phyloP scores from a whole-genome alignment of 2,113 vertebrate species.

The Chionomys nivalis region DNA sequence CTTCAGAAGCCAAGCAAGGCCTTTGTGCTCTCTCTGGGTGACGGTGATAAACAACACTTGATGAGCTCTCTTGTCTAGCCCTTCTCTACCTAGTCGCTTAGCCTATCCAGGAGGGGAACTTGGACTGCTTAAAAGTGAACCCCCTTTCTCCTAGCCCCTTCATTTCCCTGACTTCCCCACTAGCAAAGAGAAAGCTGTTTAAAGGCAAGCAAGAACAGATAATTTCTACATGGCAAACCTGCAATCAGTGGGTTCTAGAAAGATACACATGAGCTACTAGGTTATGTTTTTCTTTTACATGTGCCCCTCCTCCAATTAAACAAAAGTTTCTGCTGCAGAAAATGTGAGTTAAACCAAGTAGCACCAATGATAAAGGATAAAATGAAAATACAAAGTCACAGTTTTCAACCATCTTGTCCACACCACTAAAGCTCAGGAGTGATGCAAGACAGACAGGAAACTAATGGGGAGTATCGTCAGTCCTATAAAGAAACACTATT shows the following conservation, averaged over 20 bases:
- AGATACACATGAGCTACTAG: neutral
- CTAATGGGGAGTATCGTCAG: conserved; percentile 2
- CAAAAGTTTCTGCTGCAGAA: conserved; percentile 5
- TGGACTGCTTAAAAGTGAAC: neutral
- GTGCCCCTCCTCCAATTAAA: neutral
- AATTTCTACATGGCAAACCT: conserved; percentile 29
- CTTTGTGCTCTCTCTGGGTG: neutral
- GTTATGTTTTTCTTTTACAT: neutral
- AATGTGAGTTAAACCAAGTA: neutral
- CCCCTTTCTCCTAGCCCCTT: neutral
- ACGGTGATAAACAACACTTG: neutral
- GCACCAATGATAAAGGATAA: neutral
- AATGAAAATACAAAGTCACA: neutral
- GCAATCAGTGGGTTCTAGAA: neutral
- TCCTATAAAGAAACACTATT: conserved; percentile 26
- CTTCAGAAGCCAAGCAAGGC: neutral
- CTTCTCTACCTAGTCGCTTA: neutral
- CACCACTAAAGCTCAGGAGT: conserved; percentile 6
- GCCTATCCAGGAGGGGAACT: neutral
- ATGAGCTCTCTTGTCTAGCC: neutral
- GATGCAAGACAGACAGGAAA: conserved; percentile 29
- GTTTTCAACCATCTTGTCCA: neutral
- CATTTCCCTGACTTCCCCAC: conserved; percentile 36
- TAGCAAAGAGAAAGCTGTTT: neutral
- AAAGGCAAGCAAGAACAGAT: neutral